Conservation (phyloP, 2,113 vertebrate species). For the Zosterops pallidus region DNA sequence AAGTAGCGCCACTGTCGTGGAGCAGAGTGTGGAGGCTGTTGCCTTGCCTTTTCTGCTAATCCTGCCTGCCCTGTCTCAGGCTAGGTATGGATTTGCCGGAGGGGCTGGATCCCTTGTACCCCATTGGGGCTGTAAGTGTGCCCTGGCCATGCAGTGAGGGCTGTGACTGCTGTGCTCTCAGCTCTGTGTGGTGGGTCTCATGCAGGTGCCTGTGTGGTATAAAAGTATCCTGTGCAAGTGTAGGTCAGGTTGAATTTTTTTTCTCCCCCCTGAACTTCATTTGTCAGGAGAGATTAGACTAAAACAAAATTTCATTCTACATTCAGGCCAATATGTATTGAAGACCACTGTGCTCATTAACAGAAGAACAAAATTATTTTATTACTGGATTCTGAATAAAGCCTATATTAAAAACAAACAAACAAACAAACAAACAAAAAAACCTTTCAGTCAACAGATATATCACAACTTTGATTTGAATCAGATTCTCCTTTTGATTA, state of each 20-base stretch:
- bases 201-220: background rate
- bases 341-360: background rate
- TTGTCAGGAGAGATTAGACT: background rate
- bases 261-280: background rate
- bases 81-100: background rate
- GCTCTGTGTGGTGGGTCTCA: background rate
- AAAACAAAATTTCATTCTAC: background rate
- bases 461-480: background rate
- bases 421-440: no score
- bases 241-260: background rate
- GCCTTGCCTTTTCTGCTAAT: background rate
- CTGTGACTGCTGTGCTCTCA: background rate
- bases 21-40: background rate
- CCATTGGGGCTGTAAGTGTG: rapidly evolving
- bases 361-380: background rate
- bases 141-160: background rate
- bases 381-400: background rate
- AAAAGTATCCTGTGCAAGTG: background rate
- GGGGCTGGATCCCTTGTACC: background rate
- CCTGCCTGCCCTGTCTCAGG: background rate
- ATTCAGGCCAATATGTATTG: background rate
- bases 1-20: background rate
- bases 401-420: background rate
- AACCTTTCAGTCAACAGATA: background rate
- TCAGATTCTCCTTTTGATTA: background rate